Evolutionary conservation across 2,888 invertebrate species (phyloP).

Genomic region (Nezara viridula): DNA sequence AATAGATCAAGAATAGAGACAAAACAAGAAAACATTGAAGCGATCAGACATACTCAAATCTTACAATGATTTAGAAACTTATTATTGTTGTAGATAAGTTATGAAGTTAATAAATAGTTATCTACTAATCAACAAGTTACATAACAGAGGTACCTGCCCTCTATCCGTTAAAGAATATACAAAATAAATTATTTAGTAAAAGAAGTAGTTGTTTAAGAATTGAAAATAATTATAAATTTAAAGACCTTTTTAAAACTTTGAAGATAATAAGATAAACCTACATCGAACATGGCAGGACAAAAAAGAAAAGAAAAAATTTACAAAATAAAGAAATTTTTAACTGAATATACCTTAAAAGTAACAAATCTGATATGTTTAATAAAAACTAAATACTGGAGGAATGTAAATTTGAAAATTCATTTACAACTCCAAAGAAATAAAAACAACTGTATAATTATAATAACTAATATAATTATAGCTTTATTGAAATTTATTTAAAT

Average conservation of each 20-base stretch:
- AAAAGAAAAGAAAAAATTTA: neutral
- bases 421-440: conserved; percentile 9
- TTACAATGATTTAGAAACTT: neutral
- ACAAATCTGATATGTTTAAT: conserved; percentile 7
- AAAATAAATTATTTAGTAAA: conserved; percentile 2
- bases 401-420: conserved; percentile 16
- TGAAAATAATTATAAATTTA: neutral
- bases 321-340: neutral
- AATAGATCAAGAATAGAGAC: neutral
- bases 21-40: neutral
- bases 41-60: neutral
- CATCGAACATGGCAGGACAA: neutral
- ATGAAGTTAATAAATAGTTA: neutral
- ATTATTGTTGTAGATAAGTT: conserved; percentile 8
- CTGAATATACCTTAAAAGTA: neutral
- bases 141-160: conserved; percentile 16
- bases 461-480: neutral
- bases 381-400: conserved; percentile 37
- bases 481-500: neutral
- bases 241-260: neutral
- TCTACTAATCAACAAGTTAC: conserved; percentile 6
- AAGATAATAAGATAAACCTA: neutral
- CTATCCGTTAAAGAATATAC: neutral
- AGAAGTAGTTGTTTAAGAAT: neutral
- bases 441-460: neutral